A percentile compares a stretch with the other conserved stretches of the same genome.
Conservation (phyloP, 1,140 invertebrate genomes). For the Calliphora vicina region DNA sequence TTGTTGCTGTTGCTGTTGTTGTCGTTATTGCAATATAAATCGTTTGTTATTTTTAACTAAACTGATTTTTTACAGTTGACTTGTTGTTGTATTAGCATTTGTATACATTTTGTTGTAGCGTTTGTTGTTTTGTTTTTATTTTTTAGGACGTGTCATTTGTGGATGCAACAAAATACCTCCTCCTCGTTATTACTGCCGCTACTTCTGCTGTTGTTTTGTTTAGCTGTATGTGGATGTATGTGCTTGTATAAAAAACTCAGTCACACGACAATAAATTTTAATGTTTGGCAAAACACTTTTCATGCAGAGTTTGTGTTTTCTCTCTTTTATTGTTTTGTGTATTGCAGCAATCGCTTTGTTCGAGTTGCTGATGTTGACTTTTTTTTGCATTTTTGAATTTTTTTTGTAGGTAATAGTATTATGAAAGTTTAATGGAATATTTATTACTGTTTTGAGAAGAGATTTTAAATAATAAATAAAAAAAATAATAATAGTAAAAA, state of each 20-base stretch:
- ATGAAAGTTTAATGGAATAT: slow-evolving; percentile 14
- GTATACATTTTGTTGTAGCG: not conserved
- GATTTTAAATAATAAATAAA: not conserved
- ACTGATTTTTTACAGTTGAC: slow-evolving; percentile 16
- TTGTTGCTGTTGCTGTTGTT: not conserved
- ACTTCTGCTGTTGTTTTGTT: not conserved
- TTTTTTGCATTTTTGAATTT: not conserved
- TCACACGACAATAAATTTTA: slow-evolving; percentile 16
- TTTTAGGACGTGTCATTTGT: not conserved
- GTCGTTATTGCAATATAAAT: slow-evolving; percentile 2
- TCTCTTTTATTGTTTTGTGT: not conserved
- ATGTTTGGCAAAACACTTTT: slow-evolving; percentile 7
- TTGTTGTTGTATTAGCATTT: slow-evolving; percentile 13
- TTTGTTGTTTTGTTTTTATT: not conserved
- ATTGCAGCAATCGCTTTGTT: not conserved
- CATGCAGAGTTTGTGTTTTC: not conserved
- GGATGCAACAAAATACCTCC: not conserved
- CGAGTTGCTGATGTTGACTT: not conserved
- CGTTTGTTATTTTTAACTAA: slow-evolving; percentile 11
- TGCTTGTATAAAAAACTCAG: not conserved
- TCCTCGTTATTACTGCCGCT: not conserved
- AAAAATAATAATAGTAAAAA: not conserved
- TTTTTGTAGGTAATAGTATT: not conserved
- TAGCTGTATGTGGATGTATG: not conserved
- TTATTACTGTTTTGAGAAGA: slow-evolving; percentile 1